Base-by-base conservation (phyloP, 2,113 vertebrate species). In the Paedocypris sp. region DNA sequence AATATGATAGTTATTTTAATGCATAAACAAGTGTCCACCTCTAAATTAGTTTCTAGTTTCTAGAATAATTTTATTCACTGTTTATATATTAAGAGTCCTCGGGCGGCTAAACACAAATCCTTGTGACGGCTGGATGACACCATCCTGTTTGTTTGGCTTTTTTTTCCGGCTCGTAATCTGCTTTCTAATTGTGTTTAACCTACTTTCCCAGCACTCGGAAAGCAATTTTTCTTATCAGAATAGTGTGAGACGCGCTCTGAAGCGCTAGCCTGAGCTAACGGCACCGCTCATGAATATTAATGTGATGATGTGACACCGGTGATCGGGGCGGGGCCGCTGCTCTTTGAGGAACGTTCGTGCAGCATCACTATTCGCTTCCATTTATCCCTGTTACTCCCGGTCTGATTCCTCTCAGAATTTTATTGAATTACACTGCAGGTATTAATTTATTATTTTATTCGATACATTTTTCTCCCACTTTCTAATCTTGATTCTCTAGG, bases 111-210 rank as follows among this genome's bases (percentile, higher is more conserved):
- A 10, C 22, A 5, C 52, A 41, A 36, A 19, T 43, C 16, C 6
- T 6, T 43, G 15, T 29, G 15, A n/a, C 2, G 22, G 20, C 4
- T 16, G 5, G 51, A 53, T 9, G 54, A 58, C 54, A 20, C 26
- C 3, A 31, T 58, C 11, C 18, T 58, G 54, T 32, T 26, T n/a
- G 46, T 18, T 4, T 18, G 11, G 9, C 11, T 36, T n/a, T 31
- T 23, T 41, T 42, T 58, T 19, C 25, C 8, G 2, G n/a, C n/a
- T 58, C 11, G 12, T 43, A 31, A 32, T 58, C 25, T 32, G 26
- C 22, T 43, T 42, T 58, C 26, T 42, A 45, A 43, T 51, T 58
- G 26, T 20, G 39, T 58, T 58, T 29, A 31, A 42, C 25, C 39
- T 41, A 15, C 19, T 42, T 43, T 11, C 53, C 8, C 25, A 10